Base-by-base conservation (phyloP, 1,140 invertebrate species). In the Saxidomus purpurata region DNA sequence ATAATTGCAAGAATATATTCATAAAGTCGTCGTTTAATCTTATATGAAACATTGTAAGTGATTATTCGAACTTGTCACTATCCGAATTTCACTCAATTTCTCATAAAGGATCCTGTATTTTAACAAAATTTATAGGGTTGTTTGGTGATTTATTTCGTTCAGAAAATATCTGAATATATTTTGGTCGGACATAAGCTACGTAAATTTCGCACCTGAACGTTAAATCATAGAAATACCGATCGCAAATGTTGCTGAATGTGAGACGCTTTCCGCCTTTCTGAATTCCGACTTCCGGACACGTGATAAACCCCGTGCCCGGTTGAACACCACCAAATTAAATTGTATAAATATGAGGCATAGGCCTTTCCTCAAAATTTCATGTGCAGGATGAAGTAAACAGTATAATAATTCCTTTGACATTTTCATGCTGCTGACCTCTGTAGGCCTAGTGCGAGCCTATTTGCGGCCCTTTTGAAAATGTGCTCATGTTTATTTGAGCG, bases 221-320 rank as follows among this genome's bases (percentile, higher is more conserved):
- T 25, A 28, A 38, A 4, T 31, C 25, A 36, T 13, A 8, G 1
- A 38, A 71, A 71, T 3, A 19, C 1, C 34, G 38, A 71, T 28
- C 9, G 19, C 1, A 1, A 63, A 55, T 55, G 15, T 28, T 25
- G 4, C 15, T 28, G 25, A 11, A 28, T 4, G 11, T 8, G 59
- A 71, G 67, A 71, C 67, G 67, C 67, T 71, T 71, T 71, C 67
- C 67, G 34, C 67, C 67, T 40, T 71, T 38, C 36, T 22, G 67
- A 71, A 25, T 71, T 71, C 67, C 67, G 67, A 13, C 34, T 38
- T 31, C 8, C 15, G 31, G 67, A 63, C 59, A 63, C 59, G 59
- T 63, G 67, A 71, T 71, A 71, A 71, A 71, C 1, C n/a, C 67
- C 67, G 67, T 71, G 17, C 31, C 8, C 9, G 67, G 67, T 36